Base-by-base conservation (phyloP, 2,797 vertebrate species). In the Mus caroli region DNA sequence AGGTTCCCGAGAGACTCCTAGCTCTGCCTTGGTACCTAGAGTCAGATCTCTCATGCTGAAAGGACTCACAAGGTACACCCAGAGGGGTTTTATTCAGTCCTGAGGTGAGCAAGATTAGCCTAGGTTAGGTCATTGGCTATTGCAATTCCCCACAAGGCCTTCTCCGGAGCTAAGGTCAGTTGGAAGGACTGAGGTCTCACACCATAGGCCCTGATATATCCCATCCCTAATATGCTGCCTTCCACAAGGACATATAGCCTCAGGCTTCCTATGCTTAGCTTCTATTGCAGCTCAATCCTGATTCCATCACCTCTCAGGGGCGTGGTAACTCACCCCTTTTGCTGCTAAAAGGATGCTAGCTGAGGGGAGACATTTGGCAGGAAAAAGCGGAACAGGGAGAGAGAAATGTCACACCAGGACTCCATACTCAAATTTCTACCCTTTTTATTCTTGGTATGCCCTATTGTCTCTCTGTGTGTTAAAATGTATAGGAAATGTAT, bases 371-470 rank as follows among this genome's bases (percentile, higher is more conserved):
- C 94, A 97, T 96, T 95, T 95, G 96, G 87, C 91, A 94, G 94
- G 91, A 90, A 95, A 95, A 96, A 64, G 76, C 17, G 4, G 12
- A 96, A 64, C 88, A 73, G 69, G 91, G 92, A 94, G 95, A 98
- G 96, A 98, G 96, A 94, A 98, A 98, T 14, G 37, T 97, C 98
- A 98, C 96, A 98, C 96, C 97, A 98, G 90, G 96, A 96, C 96
- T 71, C 91, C 94, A 97, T 94, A 96, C 83, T 97, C 94, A 98
- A 96, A 88, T 98, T 98, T 98, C 95, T 92, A 84, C 40, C 90
- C 95, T 91, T 95, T 98, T 98, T 98, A 98, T 98, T 98, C 98
- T 98, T 96, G 92, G 98, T 98, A 98, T 98, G 98, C 97, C 95
- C 97, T 92, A 76, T 97, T 96, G 92, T 97, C 98, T 98, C 97